Evolutionary conservation across 2,888 invertebrate species (phyloP).

Genomic region (Diaperis boleti): DNA sequence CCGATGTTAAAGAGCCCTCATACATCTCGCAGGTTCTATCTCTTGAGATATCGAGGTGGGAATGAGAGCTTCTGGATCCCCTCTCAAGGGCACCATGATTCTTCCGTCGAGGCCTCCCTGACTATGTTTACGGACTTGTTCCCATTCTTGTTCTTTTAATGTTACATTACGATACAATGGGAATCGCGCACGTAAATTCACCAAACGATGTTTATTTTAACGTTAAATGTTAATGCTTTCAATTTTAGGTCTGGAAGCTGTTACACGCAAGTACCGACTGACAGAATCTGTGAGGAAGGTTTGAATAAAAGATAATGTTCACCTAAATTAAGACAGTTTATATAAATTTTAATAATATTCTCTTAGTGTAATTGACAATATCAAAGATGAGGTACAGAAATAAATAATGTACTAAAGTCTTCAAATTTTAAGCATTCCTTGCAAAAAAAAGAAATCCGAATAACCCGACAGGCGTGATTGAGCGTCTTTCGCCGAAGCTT

Average conservation of each 20-base stretch:
- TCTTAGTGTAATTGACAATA: no score
- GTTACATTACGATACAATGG: conserved; percentile 65
- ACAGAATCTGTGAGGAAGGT: conserved; percentile 18
- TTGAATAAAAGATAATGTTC: not conserved
- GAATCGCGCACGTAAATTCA: conserved; percentile 60
- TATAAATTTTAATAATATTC: no score
- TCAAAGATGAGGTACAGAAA: no score
- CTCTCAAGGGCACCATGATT: conserved; percentile 66
- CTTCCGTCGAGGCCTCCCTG: conserved; percentile 63
- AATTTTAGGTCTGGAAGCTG: conserved; percentile 45
- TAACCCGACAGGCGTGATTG: no score
- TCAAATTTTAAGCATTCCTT: no score
- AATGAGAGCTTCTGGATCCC: conserved; percentile 62
- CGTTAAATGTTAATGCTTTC: conserved; percentile 55
- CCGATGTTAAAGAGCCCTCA: conserved; percentile 65
- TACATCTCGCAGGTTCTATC: conserved; percentile 62
- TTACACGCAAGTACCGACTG: conserved; percentile 21
- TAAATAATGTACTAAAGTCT: no score
- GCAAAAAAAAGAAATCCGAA: no score
- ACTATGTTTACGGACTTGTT: conserved; percentile 64
- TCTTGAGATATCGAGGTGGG: conserved; percentile 62
- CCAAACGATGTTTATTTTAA: conserved; percentile 62
- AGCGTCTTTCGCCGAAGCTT: conserved; percentile 1
- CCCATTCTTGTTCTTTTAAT: conserved; percentile 65
- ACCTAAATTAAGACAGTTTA: no score